These are phyloP conservation scores for Drepana falcataria DNA, from an alignment of 2,888 invertebrate species.

Conservation along the genomic window DNA sequence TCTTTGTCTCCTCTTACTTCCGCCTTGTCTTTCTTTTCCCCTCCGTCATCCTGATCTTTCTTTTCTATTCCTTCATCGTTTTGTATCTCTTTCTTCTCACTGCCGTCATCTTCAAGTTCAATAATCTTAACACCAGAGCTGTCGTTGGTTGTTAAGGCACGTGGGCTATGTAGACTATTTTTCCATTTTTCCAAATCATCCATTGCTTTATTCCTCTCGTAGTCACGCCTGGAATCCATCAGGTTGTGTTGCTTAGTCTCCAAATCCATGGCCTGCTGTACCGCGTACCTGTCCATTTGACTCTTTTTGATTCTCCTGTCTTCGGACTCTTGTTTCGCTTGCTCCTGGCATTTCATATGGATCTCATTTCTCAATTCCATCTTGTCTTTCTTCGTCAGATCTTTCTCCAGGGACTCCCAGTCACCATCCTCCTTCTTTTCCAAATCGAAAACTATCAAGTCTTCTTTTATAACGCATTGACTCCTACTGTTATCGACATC, in stretches of 20 bases:
- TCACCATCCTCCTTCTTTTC: constrained; percentile 74
- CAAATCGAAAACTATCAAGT: constrained; percentile 82
- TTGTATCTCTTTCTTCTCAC: constrained; percentile 10
- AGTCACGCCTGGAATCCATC: constrained; percentile 81
- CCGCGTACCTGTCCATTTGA: constrained; percentile 76
- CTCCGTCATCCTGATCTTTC: constrained; percentile 2
- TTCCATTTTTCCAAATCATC: constrained; percentile 81
- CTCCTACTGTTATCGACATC: constrained; percentile 81
- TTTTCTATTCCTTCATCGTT: constrained; percentile 9
- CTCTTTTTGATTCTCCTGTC: constrained; percentile 70
- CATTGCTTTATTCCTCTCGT: constrained; percentile 81
- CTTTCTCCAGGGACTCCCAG: constrained; percentile 80
- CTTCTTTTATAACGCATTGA: constrained; percentile 81
- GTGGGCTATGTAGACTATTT: neutral
- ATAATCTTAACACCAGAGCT: constrained; percentile 32
- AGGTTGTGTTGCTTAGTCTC: constrained; percentile 72
- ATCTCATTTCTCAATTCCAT: constrained; percentile 76
- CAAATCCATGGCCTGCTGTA: constrained; percentile 70
- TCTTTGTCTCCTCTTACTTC: constrained; percentile 3
- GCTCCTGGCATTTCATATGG: constrained; percentile 75
- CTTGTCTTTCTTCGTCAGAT: constrained; percentile 78
- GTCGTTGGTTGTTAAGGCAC: neutral
- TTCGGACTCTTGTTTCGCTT: constrained; percentile 75
- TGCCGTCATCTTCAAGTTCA: constrained; percentile 35
- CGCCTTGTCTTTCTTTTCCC: constrained; percentile 1